A percentile compares a stretch with the other conserved stretches of the same genome.
phyloP scores from a whole-genome alignment of 1,140 invertebrate genomes.

The Campoletis sonorensis region DNA sequence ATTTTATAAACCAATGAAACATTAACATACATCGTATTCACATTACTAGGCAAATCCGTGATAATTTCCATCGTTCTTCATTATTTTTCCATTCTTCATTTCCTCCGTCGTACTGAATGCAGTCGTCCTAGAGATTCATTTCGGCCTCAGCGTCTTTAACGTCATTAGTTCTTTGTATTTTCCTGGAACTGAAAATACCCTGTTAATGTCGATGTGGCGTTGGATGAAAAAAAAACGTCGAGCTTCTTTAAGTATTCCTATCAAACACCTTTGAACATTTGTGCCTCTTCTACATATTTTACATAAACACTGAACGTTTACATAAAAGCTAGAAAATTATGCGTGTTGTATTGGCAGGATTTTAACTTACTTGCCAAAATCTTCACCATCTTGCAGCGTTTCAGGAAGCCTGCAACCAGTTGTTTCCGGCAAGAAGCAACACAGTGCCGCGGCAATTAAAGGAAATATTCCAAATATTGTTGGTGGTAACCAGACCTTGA shows the following conservation, averaged over 20 bases:
- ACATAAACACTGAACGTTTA: no score
- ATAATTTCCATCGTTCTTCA: no score
- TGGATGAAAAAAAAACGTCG: background rate
- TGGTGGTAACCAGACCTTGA: slow-evolving; percentile 80
- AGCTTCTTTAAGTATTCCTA: no score
- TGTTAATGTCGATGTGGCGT: background rate
- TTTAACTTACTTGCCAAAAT: slow-evolving; percentile 79
- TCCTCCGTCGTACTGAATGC: no score
- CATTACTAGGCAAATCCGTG: no score
- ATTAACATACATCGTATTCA: no score
- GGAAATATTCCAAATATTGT: slow-evolving; percentile 82
- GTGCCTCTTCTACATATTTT: no score
- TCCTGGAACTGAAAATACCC: background rate
- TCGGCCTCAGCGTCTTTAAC: background rate
- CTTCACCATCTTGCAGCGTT: slow-evolving; percentile 87
- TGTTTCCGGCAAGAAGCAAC: slow-evolving; percentile 86
- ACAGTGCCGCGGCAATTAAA: slow-evolving; percentile 80
- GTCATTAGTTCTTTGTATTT: background rate
- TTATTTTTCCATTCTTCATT: no score
- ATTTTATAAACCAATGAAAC: no score
- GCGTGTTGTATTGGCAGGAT: background rate
- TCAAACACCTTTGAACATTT: no score
- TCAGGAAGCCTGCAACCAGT: slow-evolving; percentile 84
- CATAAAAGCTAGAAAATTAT: background rate
- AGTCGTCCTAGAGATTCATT: background rate